phyloP scores from a whole-genome alignment of 2,113 vertebrate species.

The Perccottus glenii region DNA sequence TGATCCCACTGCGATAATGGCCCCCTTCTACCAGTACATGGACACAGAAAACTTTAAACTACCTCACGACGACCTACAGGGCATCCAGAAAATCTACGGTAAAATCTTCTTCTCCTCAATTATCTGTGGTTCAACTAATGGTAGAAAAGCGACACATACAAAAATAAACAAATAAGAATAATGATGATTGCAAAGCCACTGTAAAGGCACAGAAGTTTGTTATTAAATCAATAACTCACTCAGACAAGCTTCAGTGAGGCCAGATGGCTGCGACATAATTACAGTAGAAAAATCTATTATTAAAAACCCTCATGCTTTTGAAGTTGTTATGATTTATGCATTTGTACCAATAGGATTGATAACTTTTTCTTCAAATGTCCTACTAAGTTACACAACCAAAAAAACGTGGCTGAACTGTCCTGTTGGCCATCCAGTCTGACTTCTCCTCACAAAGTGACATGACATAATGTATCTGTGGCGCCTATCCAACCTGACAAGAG shows the following conservation, averaged over 20 bases:
- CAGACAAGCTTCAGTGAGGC: not conserved
- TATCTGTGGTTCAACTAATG: not conserved
- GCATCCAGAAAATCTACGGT: constrained; percentile 86
- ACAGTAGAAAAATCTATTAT: constrained; percentile 6
- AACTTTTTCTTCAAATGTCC: not conserved
- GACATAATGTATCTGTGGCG: no score
- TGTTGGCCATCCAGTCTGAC: no score
- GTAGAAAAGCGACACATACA: not conserved
- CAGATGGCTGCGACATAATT: constrained; percentile 12
- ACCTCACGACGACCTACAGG: constrained; percentile 84
- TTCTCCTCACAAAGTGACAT: no score
- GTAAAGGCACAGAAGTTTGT: not conserved
- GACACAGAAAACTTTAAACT: constrained; percentile 83
- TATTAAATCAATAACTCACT: not conserved
- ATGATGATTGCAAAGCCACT: not conserved
- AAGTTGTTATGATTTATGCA: not conserved
- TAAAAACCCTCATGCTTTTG: not conserved
- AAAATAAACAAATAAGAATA: not conserved
- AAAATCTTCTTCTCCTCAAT: constrained; percentile 9
- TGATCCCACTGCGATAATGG: constrained; percentile 84
- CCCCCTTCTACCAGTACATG: constrained; percentile 85
- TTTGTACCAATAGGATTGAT: not conserved
- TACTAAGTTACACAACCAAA: not conserved
- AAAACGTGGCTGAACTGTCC: no score
- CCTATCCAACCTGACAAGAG: no score